These are phyloP conservation scores for Drosophila tristis DNA, from an alignment of 1,140 invertebrate species.

Conservation along the genomic window DNA sequence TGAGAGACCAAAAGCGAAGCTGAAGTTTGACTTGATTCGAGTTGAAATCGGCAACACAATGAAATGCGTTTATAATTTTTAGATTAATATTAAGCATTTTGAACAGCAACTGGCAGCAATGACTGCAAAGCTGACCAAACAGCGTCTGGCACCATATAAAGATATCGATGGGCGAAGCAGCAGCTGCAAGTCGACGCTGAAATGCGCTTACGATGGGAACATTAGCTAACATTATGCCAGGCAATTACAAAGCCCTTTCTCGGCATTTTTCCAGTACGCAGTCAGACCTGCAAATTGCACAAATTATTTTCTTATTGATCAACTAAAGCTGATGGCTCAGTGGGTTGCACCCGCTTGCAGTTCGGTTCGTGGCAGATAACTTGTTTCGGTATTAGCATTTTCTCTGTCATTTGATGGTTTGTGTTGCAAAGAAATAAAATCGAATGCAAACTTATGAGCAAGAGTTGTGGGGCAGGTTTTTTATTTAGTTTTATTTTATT, in stretches of 20 bases:
- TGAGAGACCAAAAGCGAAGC: slow-evolving; percentile 8
- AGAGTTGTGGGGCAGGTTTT: slow-evolving; percentile 77
- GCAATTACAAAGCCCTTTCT: too few relatives aligned
- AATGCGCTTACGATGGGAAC: too few relatives aligned
- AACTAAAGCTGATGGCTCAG: too few relatives aligned
- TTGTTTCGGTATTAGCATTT: slow-evolving; percentile 79
- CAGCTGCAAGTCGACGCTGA: too few relatives aligned
- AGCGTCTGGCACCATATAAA: background rate
- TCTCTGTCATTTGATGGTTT: slow-evolving; percentile 72
- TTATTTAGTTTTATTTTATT: slow-evolving; percentile 25
- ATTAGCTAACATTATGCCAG: background rate
- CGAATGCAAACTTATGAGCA: slow-evolving; percentile 75
- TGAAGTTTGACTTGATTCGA: slow-evolving; percentile 56
- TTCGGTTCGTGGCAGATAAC: slow-evolving; percentile 25
- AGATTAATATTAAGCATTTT: slow-evolving; percentile 63
- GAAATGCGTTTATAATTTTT: slow-evolving; percentile 60
- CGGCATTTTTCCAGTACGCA: too few relatives aligned
- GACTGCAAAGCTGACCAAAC: slow-evolving; percentile 34
- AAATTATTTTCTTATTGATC: too few relatives aligned
- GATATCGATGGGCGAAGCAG: background rate
- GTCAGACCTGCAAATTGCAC: too few relatives aligned
- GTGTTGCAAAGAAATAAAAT: slow-evolving; percentile 32
- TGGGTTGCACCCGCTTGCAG: too few relatives aligned
- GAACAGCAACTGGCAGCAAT: slow-evolving; percentile 17
- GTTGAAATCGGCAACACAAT: slow-evolving; percentile 62